Evolutionary conservation across 1,140 invertebrate genomes (phyloP).

Genomic region (Hylaeus volcanicus): DNA sequence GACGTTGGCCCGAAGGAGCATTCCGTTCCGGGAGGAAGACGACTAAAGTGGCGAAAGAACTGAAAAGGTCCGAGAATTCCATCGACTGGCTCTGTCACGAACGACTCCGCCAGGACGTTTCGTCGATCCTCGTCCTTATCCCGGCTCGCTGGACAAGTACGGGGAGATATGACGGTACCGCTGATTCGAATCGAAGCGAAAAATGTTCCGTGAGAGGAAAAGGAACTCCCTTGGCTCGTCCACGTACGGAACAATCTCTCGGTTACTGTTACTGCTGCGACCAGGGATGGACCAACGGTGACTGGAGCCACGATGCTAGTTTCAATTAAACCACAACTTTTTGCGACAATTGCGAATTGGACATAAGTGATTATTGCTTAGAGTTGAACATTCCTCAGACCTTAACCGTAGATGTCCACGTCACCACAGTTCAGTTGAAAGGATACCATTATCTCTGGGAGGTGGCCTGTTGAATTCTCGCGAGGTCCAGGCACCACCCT

Average conservation of each 20-base stretch:
- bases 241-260: conserved; percentile 31
- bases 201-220: conserved; percentile 2
- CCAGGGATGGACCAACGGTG: too few relatives aligned
- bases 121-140: conserved; percentile 28
- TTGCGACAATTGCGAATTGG: too few relatives aligned
- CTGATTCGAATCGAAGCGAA: conserved; percentile 17
- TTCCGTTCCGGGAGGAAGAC: conserved; percentile 27
- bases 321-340: too few relatives aligned
- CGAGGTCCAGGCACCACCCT: too few relatives aligned
- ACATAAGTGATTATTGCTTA: too few relatives aligned
- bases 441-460: too few relatives aligned
- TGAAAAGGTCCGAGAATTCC: conserved; percentile 39
- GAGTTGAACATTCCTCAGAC: too few relatives aligned
- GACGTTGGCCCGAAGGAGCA: conserved; percentile 13
- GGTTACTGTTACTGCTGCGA: conserved; percentile 11
- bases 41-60: not conserved
- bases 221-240: conserved; percentile 25
- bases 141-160: not conserved
- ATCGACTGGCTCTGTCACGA: conserved; percentile 41
- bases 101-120: conserved; percentile 19
- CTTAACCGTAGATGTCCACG: too few relatives aligned
- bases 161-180: conserved; percentile 7
- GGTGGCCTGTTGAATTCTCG: too few relatives aligned
- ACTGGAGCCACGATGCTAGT: too few relatives aligned
- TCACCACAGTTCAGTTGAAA: too few relatives aligned